A percentile compares a stretch with the other conserved stretches of the same genome.
These are phyloP conservation scores for Scophthalmus maximus DNA, from an alignment of 2,113 vertebrate species.

Conservation along the genomic window DNA sequence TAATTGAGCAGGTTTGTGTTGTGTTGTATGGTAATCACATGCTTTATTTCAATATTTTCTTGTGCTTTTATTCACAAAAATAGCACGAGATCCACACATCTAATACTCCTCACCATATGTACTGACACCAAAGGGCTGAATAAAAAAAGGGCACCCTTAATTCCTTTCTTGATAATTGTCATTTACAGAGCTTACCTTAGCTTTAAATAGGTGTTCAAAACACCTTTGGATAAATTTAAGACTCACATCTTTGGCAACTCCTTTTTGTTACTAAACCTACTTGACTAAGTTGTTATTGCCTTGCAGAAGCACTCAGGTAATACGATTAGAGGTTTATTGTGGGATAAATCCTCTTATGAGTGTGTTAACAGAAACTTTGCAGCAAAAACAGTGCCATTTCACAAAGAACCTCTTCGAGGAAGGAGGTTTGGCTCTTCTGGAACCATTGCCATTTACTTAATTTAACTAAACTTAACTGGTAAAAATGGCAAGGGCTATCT, in stretches of 20 bases:
- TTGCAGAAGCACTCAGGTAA: conserved; percentile 83
- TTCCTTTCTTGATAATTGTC: conserved; percentile 14
- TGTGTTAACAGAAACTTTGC: conserved; percentile 74
- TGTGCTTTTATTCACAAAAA: not conserved
- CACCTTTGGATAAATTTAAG: conserved; percentile 49
- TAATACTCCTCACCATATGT: not conserved
- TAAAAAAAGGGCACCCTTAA: not conserved
- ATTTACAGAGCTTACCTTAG: conserved; percentile 22
- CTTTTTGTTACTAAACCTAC: conserved; percentile 51
- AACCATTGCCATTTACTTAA: conserved; percentile 3
- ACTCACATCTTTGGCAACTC: conserved; percentile 49
- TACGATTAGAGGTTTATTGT: conserved; percentile 91
- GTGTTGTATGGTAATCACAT: too few species aligned
- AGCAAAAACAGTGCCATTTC: conserved; percentile 73
- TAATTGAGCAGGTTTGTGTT: too few species aligned
- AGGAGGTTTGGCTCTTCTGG: conserved; percentile 50
- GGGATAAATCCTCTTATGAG: conserved; percentile 85
- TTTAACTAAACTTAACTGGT: not conserved
- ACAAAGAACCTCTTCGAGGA: conserved; percentile 62
- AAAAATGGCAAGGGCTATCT: conserved; percentile 72
- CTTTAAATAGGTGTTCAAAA: conserved; percentile 42
- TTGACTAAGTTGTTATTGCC: conserved; percentile 70
- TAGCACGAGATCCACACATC: not conserved
- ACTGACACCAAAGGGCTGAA: not conserved
- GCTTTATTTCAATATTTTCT: too few species aligned